Percentiles rank a stretch among this genome's conserved stretches.
phyloP scores from a whole-genome alignment of 2,797 vertebrate genomes.

The Lithobates sylvaticus region DNA sequence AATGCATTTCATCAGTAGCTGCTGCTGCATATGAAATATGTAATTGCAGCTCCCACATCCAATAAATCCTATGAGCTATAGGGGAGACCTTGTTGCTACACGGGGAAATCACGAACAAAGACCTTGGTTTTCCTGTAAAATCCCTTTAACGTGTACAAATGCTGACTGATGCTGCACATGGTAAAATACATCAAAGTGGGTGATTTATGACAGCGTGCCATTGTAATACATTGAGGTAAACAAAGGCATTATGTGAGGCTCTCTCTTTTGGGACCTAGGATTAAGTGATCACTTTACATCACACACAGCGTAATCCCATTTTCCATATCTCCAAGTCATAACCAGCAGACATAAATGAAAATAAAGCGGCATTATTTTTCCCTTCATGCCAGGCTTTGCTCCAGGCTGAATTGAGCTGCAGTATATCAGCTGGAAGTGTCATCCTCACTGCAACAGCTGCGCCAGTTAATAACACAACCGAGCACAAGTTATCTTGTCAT shows the following conservation, averaged over 20 bases:
- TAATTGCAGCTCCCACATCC: too few species aligned
- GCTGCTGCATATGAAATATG: too few species aligned
- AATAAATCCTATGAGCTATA: too few species aligned
- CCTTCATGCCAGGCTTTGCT: constrained; percentile 12
- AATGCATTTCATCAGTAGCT: too few species aligned
- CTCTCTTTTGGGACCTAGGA: constrained; percentile 20
- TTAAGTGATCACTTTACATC: constrained; percentile 32
- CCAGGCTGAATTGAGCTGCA: constrained; percentile 22
- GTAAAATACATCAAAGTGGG: neutral
- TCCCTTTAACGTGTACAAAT: too few species aligned
- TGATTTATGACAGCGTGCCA: neutral
- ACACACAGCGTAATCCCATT: constrained; percentile 31
- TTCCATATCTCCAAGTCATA: constrained; percentile 34
- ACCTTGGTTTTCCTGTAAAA: too few species aligned
- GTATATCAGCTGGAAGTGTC: constrained; percentile 32
- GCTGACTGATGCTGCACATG: too few species aligned
- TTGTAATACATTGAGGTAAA: neutral
- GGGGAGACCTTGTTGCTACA: too few species aligned
- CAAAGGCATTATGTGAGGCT: constrained; percentile 7
- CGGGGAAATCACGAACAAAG: too few species aligned
- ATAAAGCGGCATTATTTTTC: constrained; percentile 25
- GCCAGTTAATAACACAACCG: constrained; percentile 27
- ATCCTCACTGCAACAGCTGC: constrained; percentile 12
- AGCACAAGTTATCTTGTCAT: constrained; percentile 24
- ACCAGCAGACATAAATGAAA: constrained; percentile 41